phyloP scores from a whole-genome alignment of 2,113 vertebrate genomes.

The Sitta europaea region DNA sequence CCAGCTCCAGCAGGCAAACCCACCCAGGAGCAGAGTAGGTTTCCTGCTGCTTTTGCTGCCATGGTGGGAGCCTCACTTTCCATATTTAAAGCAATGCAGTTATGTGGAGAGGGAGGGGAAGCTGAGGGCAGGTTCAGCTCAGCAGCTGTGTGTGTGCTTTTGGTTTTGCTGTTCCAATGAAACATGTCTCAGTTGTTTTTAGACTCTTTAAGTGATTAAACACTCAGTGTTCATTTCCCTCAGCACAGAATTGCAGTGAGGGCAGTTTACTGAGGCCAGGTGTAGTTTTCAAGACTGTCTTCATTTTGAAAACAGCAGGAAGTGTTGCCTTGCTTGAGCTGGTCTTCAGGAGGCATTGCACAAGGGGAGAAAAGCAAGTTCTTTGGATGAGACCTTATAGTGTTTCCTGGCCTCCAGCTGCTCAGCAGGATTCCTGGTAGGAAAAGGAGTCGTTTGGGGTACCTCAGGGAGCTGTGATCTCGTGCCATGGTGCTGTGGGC shows the following conservation, averaged over 20 bases:
- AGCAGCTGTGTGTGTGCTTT: not conserved
- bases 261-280: not conserved
- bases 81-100: not conserved
- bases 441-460: too few species aligned
- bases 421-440: not conserved
- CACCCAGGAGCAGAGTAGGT: fast-evolving
- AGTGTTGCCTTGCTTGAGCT: not conserved
- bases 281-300: not conserved
- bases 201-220: not conserved
- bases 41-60: not conserved
- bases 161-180: not conserved
- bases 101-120: not conserved
- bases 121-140: not conserved
- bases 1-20: not conserved
- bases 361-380: not conserved
- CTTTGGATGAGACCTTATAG: not conserved
- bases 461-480: not conserved
- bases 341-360: not conserved
- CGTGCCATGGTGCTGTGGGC: fast-evolving
- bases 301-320: not conserved
- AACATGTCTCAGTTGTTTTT: not conserved
- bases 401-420: not conserved
- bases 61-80: not conserved
- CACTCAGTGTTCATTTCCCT: not conserved
- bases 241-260: not conserved